These are phyloP conservation scores for Frieseomelitta varia DNA, from an alignment of 1,140 invertebrate genomes.

Conservation along the genomic window DNA sequence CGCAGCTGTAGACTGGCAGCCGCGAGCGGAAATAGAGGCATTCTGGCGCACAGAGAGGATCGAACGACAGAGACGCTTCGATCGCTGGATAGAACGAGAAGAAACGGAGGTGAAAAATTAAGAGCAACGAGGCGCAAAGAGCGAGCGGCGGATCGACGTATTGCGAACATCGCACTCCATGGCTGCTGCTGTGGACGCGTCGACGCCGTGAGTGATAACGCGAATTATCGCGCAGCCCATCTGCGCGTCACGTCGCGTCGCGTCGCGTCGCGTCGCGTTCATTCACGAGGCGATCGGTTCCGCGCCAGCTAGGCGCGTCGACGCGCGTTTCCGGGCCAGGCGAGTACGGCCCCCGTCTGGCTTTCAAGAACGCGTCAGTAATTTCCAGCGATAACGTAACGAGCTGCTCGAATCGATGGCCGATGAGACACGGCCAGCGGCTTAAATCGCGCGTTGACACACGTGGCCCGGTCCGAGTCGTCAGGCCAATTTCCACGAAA, in stretches of 20 bases:
- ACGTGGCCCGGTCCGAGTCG: no score
- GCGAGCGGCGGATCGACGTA: background rate
- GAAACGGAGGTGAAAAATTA: background rate
- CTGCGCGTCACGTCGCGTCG: no score
- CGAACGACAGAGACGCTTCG: background rate
- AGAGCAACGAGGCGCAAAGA: background rate
- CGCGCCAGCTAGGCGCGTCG: conserved; percentile 5
- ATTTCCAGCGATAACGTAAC: conserved; percentile 7
- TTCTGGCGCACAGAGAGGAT: background rate
- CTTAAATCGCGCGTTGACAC: background rate
- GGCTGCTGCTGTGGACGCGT: background rate
- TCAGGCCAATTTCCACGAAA: background rate
- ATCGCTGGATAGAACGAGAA: background rate
- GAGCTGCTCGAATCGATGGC: background rate
- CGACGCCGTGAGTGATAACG: background rate
- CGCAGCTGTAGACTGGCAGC: conserved; percentile 9
- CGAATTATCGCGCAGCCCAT: conserved; percentile 7
- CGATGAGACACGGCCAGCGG: background rate
- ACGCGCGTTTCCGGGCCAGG: background rate
- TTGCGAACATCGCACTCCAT: background rate
- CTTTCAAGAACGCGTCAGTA: conserved; percentile 8
- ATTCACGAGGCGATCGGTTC: conserved; percentile 5
- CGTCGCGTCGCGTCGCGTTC: no score
- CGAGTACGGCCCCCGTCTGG: background rate
- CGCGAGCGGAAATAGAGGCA: conserved; percentile 11